Conservation (phyloP, 2,113 vertebrate species). For the Pardalotus punctatus region DNA sequence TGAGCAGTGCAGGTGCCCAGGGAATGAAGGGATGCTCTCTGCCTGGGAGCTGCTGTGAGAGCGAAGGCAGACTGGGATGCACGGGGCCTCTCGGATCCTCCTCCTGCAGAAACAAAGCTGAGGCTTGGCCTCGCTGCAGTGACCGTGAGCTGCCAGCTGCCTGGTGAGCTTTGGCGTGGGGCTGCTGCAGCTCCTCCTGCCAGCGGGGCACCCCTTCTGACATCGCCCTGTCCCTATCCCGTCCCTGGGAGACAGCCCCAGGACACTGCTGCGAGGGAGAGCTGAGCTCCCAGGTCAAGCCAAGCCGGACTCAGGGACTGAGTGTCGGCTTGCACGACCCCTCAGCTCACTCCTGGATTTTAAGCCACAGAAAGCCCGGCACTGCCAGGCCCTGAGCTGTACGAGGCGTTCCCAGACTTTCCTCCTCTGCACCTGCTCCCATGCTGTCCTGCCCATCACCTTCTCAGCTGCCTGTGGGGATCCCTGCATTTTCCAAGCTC, state of each 20-base stretch:
- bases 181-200: background rate
- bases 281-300: background rate
- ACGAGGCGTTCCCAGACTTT: background rate
- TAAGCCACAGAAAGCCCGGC: background rate
- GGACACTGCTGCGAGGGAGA: accelerated
- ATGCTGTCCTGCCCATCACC: background rate
- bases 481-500: background rate
- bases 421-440: background rate
- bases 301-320: background rate
- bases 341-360: background rate
- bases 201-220: accelerated
- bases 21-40: background rate
- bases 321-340: accelerated
- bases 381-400: background rate
- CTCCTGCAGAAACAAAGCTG: background rate
- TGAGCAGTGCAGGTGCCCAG: background rate
- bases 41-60: background rate
- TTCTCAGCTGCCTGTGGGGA: background rate
- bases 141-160: background rate
- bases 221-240: accelerated
- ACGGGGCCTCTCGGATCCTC: background rate
- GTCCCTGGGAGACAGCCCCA: accelerated
- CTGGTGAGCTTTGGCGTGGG: accelerated
- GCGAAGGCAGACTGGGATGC: background rate
- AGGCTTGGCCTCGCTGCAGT: accelerated